Conservation (phyloP, 92 coral and sea anemone genomes). For the Palythoa grandis region DNA sequence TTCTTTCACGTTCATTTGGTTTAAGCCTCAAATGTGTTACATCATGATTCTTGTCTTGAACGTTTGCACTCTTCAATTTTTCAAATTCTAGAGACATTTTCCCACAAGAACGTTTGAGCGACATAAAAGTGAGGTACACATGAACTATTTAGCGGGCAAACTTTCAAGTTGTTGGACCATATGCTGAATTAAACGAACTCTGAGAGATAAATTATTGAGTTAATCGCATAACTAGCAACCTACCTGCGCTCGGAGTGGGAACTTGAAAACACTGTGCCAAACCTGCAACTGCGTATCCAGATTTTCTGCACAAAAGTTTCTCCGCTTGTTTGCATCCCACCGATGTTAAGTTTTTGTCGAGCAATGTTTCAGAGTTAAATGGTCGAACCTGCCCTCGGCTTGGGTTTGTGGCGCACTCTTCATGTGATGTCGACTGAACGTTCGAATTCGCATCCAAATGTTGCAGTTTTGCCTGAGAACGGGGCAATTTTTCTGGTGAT, state of each 20-base stretch:
- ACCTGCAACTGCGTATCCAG: constrained; percentile 32
- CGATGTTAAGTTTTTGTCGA: constrained; percentile 24
- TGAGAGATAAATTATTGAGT: constrained; percentile 36
- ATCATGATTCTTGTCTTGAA: neutral
- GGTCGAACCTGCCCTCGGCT: constrained; percentile 38
- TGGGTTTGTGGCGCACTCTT: constrained; percentile 40
- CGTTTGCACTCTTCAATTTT: neutral
- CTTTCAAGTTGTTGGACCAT: constrained; percentile 18
- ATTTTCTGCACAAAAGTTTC: constrained; percentile 30
- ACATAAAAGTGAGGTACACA: neutral
- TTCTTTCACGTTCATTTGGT: constrained; percentile 3
- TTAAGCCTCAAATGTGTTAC: constrained; percentile 43
- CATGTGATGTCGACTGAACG: constrained; percentile 51
- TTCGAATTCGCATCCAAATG: constrained; percentile 74
- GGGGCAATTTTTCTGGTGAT: constrained; percentile 81
- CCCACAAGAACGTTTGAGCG: neutral
- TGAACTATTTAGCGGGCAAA: neutral
- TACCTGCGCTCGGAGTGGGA: constrained; percentile 36
- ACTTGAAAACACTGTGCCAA: constrained; percentile 28
- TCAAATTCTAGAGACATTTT: constrained; percentile 5
- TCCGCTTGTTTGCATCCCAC: constrained; percentile 32
- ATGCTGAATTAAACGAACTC: constrained; percentile 18
- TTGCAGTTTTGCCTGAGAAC: constrained; percentile 85
- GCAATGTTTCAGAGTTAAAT: constrained; percentile 38
- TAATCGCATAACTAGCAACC: neutral